These are phyloP conservation scores for Mythimna pallens DNA, from an alignment of 2,888 invertebrate genomes.

Conservation along the genomic window DNA sequence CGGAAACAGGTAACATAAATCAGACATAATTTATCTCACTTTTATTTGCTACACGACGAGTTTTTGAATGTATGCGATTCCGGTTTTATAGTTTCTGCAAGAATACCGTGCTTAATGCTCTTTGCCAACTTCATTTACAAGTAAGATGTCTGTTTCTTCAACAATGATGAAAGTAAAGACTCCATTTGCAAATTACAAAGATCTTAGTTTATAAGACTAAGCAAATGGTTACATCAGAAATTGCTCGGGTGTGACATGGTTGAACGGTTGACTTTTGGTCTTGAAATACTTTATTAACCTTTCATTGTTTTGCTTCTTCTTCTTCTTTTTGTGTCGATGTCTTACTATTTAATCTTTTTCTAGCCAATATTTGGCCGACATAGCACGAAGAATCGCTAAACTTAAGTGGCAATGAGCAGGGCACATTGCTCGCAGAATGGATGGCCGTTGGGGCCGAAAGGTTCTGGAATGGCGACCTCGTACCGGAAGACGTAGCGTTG, in stretches of 20 bases:
- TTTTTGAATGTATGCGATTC: slow-evolving; percentile 35
- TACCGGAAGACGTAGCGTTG: too few relatives aligned
- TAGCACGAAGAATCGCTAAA: too few relatives aligned
- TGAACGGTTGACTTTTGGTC: slow-evolving; percentile 36
- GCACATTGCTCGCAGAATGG: too few relatives aligned
- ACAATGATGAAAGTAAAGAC: slow-evolving; percentile 47
- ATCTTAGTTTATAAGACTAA: slow-evolving; percentile 17
- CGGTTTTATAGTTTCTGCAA: slow-evolving; percentile 41
- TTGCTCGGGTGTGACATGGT: slow-evolving; percentile 30
- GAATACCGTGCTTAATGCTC: slow-evolving; percentile 35
- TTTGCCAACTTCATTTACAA: slow-evolving; percentile 49
- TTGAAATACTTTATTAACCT: slow-evolving; percentile 24
- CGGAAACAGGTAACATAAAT: slow-evolving; percentile 18
- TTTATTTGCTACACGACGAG: slow-evolving; percentile 20
- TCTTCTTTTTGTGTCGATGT: too few relatives aligned
- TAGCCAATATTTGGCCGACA: too few relatives aligned
- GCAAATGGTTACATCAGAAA: slow-evolving; percentile 40
- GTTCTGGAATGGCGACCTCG: too few relatives aligned
- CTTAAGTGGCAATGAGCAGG: too few relatives aligned
- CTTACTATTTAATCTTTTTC: too few relatives aligned
- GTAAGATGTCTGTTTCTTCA: slow-evolving; percentile 46
- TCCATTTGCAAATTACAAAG: slow-evolving; percentile 28
- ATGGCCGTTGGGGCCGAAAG: too few relatives aligned
- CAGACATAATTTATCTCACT: slow-evolving; percentile 11
- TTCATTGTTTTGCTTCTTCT: background rate